Conservation (phyloP, 2,113 vertebrate genomes). For the Nycticebus coucang region DNA sequence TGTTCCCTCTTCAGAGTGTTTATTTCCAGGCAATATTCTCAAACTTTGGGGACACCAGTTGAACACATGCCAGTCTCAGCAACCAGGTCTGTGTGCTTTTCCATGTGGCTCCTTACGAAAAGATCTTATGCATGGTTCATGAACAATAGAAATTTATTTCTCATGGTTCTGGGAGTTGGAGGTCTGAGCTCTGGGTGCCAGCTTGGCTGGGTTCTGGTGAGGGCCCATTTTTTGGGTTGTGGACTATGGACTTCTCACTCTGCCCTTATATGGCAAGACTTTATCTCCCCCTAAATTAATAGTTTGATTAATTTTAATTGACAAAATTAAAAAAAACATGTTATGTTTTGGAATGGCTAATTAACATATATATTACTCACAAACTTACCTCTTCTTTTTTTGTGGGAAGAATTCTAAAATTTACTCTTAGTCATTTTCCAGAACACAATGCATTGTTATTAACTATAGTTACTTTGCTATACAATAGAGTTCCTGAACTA, state of each 20-base stretch:
- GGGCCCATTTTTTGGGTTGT: accelerated
- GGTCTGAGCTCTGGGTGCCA: background rate
- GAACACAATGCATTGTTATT: background rate
- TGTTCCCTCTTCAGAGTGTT: background rate
- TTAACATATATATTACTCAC: background rate
- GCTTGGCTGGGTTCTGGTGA: too few species aligned
- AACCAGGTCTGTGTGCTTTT: background rate
- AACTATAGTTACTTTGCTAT: background rate
- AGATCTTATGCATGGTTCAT: background rate
- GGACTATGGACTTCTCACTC: background rate
- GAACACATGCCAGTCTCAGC: background rate
- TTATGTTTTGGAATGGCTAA: background rate
- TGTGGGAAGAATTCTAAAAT: background rate
- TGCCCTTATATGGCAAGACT: background rate
- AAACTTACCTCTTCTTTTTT: background rate
- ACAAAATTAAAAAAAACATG: background rate
- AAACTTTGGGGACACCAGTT: background rate
- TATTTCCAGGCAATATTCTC: background rate
- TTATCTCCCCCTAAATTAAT: background rate
- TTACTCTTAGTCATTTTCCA: background rate
- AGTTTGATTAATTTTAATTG: background rate
- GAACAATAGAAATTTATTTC: background rate
- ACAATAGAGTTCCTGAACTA: background rate
- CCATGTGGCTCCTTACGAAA: background rate
- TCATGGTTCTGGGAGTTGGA: background rate